Percentiles rank a stretch among this genome's conserved stretches.
Evolutionary conservation across 2,797 vertebrate genomes (phyloP).

Genomic region (Moxostoma hubbsi): DNA sequence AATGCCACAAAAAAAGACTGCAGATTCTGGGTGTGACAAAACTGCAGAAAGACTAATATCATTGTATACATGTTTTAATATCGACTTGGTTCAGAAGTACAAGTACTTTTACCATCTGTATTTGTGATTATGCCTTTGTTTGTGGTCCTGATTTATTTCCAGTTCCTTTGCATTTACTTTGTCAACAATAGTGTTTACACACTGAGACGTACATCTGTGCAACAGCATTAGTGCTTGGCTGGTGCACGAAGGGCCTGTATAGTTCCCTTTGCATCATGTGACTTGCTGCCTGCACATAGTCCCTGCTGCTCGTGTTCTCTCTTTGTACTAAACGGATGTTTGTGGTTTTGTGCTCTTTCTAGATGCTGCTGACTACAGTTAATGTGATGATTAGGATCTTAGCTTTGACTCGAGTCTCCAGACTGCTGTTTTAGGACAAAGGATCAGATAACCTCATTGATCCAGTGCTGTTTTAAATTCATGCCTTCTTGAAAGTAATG

Average conservation of each 20-base stretch:
- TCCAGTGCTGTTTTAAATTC: neutral
- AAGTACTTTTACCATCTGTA: too few relatives aligned
- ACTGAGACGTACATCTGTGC: neutral
- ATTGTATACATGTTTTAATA: too few relatives aligned
- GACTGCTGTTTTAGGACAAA: neutral
- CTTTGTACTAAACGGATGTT: constrained; percentile 41
- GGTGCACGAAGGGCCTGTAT: neutral
- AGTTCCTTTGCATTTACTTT: too few relatives aligned
- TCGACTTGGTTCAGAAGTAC: too few relatives aligned
- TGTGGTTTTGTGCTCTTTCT: constrained; percentile 45
- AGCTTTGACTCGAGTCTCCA: neutral
- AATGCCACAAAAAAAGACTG: too few relatives aligned
- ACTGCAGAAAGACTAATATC: too few relatives aligned
- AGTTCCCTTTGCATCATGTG: constrained; percentile 29
- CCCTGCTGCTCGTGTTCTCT: constrained; percentile 11
- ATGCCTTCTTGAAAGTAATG: neutral
- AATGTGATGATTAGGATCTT: constrained; percentile 27
- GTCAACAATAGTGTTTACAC: too few relatives aligned
- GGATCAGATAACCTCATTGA: constrained; percentile 4
- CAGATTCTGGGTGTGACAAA: too few relatives aligned
- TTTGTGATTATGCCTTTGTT: too few relatives aligned
- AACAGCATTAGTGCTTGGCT: neutral
- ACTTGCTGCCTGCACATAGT: constrained; percentile 4
- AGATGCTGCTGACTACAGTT: constrained; percentile 32
- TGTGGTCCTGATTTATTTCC: neutral